Conservation (phyloP, 2,113 vertebrate genomes). For the Sorex araneus region DNA sequence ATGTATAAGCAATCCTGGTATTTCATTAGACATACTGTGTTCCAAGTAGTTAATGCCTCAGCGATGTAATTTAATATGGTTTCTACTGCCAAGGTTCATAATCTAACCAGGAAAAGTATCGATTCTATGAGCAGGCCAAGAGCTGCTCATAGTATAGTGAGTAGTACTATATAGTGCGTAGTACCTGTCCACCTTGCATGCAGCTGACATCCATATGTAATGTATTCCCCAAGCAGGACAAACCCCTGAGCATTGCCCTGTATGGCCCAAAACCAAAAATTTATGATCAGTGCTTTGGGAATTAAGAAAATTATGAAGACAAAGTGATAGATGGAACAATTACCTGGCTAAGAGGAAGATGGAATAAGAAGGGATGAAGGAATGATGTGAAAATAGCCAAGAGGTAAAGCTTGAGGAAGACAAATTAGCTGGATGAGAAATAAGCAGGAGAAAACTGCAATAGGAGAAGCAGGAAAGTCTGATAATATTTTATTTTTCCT, state of each 20-base stretch:
- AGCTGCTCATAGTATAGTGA: too few relatives aligned
- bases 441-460: conserved; percentile 33
- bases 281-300: conserved; percentile 36
- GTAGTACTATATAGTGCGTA: too few relatives aligned
- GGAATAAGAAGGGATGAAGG: neutral
- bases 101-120: too few relatives aligned
- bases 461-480: neutral
- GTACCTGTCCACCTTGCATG: too few relatives aligned
- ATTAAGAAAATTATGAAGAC: conserved; percentile 35
- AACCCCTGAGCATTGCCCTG: too few relatives aligned
- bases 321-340: conserved; percentile 17
- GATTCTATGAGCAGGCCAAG: too few relatives aligned
- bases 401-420: conserved; percentile 28
- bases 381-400: neutral
- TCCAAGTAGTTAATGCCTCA: too few relatives aligned
- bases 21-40: too few relatives aligned
- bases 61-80: too few relatives aligned
- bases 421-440: conserved; percentile 19
- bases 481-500: neutral
- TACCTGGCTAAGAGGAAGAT: neutral
- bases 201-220: too few relatives aligned
- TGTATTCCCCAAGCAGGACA: neutral
- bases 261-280: conserved; percentile 4
- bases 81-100: too few relatives aligned
- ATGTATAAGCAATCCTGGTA: too few relatives aligned